Evolutionary conservation across 2,113 vertebrate species (phyloP), one percentile per base, ranked within the genome.

Genomic region (Thamnaconus septentrionalis): DNA sequence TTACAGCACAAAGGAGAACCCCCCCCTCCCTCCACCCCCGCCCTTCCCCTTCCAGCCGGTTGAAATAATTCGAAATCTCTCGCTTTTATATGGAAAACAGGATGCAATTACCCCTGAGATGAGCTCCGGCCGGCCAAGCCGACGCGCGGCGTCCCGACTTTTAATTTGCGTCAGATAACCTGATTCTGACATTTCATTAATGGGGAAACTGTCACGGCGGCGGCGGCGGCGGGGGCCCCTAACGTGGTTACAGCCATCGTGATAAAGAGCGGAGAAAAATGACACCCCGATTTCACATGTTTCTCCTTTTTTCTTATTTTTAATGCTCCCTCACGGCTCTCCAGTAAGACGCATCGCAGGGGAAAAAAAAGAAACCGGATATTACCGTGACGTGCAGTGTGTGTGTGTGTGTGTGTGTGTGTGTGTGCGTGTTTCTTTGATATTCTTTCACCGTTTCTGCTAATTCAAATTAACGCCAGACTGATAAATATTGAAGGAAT

Each of bases 141-240:
- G 53, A 62, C 44, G 80, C 82, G 67, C 82, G 58, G 70, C 54
- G 52, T 77, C 18, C 59, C 0, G 40, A 80, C 67, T 83, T 80
- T 85, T 81, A 83, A 85, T 84, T 82, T 87, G 80, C 73, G 85
- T 85, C 84, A 67, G 56, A 83, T 81, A 82, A 84, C 69, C 71
- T 62, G 81, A 85, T 88, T 90, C 73, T 89, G 87, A 85, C 88
- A 80, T 85, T 84, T 89, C 80, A 90, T 88, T 89, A 91, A 90
- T 90, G 71, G 77, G 68, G 74, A 75, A 82, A 65, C 79, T 88
- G 89, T 88, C 84, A 78, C 71, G 39, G 41, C 51, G 50, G 53
- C 18, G 53, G 57, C 73, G 40, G 66, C 50, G 18, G 18, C 18
- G 18, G 18, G 18, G 71, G 54, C 85, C 53, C 54, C 66, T 53